These are phyloP conservation scores for Serranus cabrilla DNA, from an alignment of 2,797 vertebrate genomes.

Conservation along the genomic window DNA sequence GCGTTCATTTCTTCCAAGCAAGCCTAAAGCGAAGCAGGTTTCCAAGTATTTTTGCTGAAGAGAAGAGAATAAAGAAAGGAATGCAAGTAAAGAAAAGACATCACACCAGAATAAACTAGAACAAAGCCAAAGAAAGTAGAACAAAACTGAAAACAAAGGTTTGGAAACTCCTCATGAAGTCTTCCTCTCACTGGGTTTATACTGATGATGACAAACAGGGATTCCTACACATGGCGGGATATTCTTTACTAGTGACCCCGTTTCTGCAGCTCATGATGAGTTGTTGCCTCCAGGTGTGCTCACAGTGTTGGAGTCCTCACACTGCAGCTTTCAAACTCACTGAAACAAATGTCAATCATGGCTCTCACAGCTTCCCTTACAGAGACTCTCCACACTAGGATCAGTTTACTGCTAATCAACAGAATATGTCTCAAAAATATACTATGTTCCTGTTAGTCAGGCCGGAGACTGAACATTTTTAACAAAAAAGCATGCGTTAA, in stretches of 20 bases:
- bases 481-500: no score
- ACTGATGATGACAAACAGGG: not conserved
- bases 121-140: conserved; percentile 25
- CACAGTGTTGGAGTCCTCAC: not conserved
- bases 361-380: not conserved
- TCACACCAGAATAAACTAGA: conserved; percentile 20
- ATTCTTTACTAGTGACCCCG: not conserved
- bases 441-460: no score
- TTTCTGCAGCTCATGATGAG: conserved; percentile 1
- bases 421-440: not conserved
- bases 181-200: conserved; percentile 1
- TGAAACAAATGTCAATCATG: not conserved
- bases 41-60: conserved; percentile 27
- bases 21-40: conserved; percentile 28
- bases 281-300: conserved; percentile 9
- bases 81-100: conserved; percentile 22
- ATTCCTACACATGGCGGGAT: not conserved
- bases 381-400: not conserved
- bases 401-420: not conserved
- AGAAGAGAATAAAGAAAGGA: conserved; percentile 6
- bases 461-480: no score
- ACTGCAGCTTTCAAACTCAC: not conserved
- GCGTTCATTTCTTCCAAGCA: conserved; percentile 29
- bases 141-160: conserved; percentile 10
- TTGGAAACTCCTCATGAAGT: not conserved